Percentiles rank a stretch among this genome's conserved stretches.
Conservation (phyloP, 1,140 invertebrate species). For the Drosophila navojoa region DNA sequence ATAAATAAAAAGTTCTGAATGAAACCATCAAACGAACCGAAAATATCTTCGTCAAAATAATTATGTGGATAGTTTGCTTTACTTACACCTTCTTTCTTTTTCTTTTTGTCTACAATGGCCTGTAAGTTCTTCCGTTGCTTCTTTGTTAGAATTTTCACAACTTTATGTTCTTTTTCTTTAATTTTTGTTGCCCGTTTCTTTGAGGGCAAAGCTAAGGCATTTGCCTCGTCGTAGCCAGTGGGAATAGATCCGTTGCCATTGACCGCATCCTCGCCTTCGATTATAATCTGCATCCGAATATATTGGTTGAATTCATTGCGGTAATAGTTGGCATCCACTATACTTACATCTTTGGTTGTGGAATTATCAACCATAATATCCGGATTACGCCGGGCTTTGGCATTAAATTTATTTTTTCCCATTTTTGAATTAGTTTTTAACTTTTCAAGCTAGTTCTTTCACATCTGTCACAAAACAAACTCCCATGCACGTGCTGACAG, state of each 20-base stretch:
- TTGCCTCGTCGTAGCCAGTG: constrained; percentile 89
- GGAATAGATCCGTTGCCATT: constrained; percentile 72
- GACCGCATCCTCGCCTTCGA: constrained; percentile 84
- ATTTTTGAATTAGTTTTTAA: no score
- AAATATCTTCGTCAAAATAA: no score
- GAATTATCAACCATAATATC: constrained; percentile 89
- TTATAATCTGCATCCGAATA: constrained; percentile 85
- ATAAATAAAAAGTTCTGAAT: no score
- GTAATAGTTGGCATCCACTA: neutral
- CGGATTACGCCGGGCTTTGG: constrained; percentile 89
- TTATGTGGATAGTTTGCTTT: no score
- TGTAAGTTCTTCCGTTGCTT: constrained; percentile 94
- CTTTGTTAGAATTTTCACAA: constrained; percentile 90
- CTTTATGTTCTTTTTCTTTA: constrained; percentile 84
- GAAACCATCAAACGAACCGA: no score
- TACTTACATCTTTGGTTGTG: constrained; percentile 87
- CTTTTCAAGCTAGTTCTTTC: no score
- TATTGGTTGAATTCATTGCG: neutral
- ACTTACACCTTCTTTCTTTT: constrained; percentile 94
- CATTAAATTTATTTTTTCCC: constrained; percentile 90
- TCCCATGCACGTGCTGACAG: constrained; percentile 34
- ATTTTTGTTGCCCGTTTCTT: constrained; percentile 91
- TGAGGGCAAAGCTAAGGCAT: constrained; percentile 91
- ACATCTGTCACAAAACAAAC: neutral
- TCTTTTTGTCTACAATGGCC: constrained; percentile 93